Base-by-base conservation (phyloP, 37 sponge, comb jelly and placozoan genomes). In the Sycon ciliatum region DNA sequence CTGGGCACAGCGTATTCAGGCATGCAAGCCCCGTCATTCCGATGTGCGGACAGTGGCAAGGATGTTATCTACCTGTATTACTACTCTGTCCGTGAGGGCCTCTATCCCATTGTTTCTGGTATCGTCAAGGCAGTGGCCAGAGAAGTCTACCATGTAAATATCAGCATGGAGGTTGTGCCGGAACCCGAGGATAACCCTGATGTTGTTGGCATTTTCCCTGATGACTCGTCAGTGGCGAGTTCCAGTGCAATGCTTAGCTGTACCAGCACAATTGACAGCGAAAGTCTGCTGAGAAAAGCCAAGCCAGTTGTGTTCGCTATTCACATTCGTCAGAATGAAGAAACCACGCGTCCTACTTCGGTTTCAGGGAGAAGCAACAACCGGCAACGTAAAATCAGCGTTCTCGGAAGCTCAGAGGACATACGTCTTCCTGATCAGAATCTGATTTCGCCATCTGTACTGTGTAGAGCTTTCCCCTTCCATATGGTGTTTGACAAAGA, bases 401-500 rank as follows among this genome's bases (percentile, higher is more conserved):
- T n/a, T n/a, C n/a, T n/a, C n/a, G n/a, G n/a, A n/a, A n/a, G n/a
- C n/a, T n/a, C n/a, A n/a, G n/a, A n/a, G n/a, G n/a, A n/a, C n/a
- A n/a, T n/a, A n/a, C n/a, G n/a, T n/a, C n/a, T n/a, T n/a, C n/a
- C n/a, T n/a, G n/a, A n/a, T n/a, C n/a, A 22, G 63, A 60, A 60
- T 60, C 27, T 30, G 31, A 20, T 61, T 9, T 18, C 32, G 9
- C 65, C 65, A 9, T 24, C 20, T 61, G 9, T 54, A 11, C n/a
- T 82, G 28, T 34, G 35, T 4, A 4, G 24, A 3, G 7, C 28
- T 1, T 88, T 88, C 57, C 94, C 94, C 0, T 92, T 85, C 42
- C 89, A 92, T 57, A 36, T 88, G 49, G 82, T 85, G 4, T 88
- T 92, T 40, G 78, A 75, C 46, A 31, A 61, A 3, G 61, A 75